Percentiles rank a stretch among this genome's conserved stretches.
Conservation (phyloP, 2,113 vertebrate species). For the Azemiops feae region DNA sequence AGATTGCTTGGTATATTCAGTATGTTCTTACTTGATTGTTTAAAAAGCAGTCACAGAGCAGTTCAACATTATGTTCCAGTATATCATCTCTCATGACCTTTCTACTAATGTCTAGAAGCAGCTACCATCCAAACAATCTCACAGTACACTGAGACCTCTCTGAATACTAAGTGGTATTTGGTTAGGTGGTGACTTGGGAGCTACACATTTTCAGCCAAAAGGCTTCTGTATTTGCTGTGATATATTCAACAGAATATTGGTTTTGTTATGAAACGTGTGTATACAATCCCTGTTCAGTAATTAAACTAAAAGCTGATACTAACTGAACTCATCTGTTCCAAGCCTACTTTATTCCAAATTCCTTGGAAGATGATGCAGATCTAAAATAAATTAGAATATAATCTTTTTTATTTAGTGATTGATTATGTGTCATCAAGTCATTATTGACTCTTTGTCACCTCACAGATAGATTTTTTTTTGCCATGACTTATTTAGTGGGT, state of each 20-base stretch:
- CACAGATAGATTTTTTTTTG: neutral
- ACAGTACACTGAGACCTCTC: neutral
- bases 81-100: neutral
- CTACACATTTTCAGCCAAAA: neutral
- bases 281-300: neutral
- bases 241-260: neutral
- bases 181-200: neutral
- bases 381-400: neutral
- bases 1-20: neutral
- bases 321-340: neutral
- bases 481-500: neutral
- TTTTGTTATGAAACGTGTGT: no score
- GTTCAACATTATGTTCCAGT: neutral
- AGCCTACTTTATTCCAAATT: neutral
- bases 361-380: neutral
- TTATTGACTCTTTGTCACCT: neutral
- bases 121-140: neutral
- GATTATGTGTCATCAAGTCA: neutral
- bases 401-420: neutral
- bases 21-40: neutral
- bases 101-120: neutral
- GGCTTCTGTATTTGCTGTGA: neutral
- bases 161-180: neutral
- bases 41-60: neutral
- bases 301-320: neutral